Evolutionary conservation across 2,113 vertebrate species (phyloP).

Genomic region (Ploceus nigricollis): DNA sequence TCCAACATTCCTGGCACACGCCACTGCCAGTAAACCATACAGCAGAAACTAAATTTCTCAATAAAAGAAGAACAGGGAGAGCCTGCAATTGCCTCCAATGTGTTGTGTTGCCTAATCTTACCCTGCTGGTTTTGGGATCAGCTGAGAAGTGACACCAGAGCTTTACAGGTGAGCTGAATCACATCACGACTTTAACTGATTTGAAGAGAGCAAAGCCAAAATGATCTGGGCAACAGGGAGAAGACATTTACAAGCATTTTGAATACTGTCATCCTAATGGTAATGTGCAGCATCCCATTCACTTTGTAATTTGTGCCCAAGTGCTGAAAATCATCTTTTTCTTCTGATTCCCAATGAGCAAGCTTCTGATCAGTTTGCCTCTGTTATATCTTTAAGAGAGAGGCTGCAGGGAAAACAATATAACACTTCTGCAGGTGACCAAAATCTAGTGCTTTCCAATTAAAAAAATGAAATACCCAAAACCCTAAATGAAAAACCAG

Average conservation of each 20-base stretch:
- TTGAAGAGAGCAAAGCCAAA: neutral
- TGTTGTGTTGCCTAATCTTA: neutral
- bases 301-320: neutral
- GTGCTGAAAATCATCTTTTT: neutral
- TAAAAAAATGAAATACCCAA: neutral
- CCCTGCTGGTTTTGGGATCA: neutral
- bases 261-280: neutral
- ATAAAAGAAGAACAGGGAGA: neutral
- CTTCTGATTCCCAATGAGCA: neutral
- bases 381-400: neutral
- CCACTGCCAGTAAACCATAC: neutral
- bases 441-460: neutral
- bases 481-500: neutral
- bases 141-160: neutral
- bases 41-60: neutral
- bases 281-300: neutral
- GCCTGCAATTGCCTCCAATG: neutral
- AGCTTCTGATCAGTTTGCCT: neutral
- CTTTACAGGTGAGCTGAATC: neutral
- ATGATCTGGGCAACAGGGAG: neutral
- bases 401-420: neutral
- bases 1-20: neutral
- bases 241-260: neutral
- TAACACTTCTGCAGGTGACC: neutral
- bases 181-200: neutral